phyloP scores from a whole-genome alignment of 1,140 invertebrate species.

The Ruditapes philippinarum region DNA sequence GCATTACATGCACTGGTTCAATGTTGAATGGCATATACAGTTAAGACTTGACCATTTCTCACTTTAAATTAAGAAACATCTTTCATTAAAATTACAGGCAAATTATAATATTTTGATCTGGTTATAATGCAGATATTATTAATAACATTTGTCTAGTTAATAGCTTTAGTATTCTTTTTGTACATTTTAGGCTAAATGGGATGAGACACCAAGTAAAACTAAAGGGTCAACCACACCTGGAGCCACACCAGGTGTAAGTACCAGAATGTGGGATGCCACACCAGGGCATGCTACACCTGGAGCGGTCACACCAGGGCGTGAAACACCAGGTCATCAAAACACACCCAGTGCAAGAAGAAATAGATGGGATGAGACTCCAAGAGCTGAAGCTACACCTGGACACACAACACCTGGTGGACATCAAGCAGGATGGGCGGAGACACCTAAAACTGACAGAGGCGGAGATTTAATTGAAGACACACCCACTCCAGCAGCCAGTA shows the following conservation, averaged over 20 bases:
- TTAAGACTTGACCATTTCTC: no score
- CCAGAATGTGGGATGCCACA: constrained; percentile 98
- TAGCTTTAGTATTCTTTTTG: no score
- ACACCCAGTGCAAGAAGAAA: constrained; percentile 94
- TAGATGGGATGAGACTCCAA: constrained; percentile 99
- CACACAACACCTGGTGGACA: constrained; percentile 87
- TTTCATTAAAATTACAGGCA: no score
- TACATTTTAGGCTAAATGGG: constrained; percentile 90
- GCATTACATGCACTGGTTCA: no score
- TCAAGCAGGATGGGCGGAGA: constrained; percentile 97
- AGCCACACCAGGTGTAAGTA: constrained; percentile 93
- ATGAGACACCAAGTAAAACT: constrained; percentile 97
- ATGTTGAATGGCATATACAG: no score
- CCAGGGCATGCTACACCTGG: constrained; percentile 95
- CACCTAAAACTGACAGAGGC: constrained; percentile 96
- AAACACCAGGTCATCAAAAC: constrained; percentile 94
- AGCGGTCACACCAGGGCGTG: constrained; percentile 93
- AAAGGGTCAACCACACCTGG: constrained; percentile 96
- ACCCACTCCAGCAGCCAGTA: constrained; percentile 95
- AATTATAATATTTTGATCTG: no score
- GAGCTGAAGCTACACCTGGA: constrained; percentile 97
- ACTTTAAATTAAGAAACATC: no score
- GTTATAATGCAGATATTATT: no score
- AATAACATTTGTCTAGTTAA: no score
- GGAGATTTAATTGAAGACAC: constrained; percentile 86